Conservation (phyloP, 2,797 vertebrate species). For the Toxotes lorentzi region DNA sequence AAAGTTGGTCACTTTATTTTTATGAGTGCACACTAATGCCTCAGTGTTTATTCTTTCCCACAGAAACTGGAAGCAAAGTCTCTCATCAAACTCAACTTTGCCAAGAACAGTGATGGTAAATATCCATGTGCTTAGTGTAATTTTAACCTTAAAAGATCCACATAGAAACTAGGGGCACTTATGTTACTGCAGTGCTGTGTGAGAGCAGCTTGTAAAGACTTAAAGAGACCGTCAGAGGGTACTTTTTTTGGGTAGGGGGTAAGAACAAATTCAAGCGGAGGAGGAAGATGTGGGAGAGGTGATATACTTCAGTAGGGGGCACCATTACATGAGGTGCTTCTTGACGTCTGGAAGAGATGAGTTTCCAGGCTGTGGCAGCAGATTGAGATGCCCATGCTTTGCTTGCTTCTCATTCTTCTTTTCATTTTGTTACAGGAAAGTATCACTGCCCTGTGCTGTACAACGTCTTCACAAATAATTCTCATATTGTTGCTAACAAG, state of each 20-base stretch:
- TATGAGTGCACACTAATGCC: background rate
- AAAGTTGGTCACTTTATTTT: background rate
- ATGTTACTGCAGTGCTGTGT: conserved; percentile 4
- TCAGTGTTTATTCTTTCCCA: conserved; percentile 15
- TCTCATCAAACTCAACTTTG: conserved; percentile 94
- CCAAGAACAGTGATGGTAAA: conserved; percentile 96
- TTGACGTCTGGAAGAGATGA: conserved; percentile 10
- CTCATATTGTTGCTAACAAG: conserved; percentile 93
- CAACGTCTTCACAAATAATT: conserved; percentile 97
- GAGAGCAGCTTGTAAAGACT: background rate
- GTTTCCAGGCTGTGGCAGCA: conserved; percentile 3
- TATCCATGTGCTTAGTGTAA: conserved; percentile 9
- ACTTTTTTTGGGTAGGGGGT: background rate
- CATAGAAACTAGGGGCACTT: background rate
- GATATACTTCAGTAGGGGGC: conserved; percentile 29
- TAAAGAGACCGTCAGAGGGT: background rate
- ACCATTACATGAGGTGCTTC: background rate
- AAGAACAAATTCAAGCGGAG: conserved; percentile 28
- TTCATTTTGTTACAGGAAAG: conserved; percentile 85
- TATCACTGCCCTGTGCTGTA: conserved; percentile 98
- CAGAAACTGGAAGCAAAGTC: conserved; percentile 96
- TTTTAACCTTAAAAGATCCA: fast-evolving
- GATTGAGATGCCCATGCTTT: conserved; percentile 6
- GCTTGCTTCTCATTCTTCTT: conserved; percentile 4
- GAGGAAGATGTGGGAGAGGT: conserved; percentile 6